These are phyloP conservation scores for Eremophila alpestris DNA, from an alignment of 2,797 vertebrate genomes.

Conservation along the genomic window DNA sequence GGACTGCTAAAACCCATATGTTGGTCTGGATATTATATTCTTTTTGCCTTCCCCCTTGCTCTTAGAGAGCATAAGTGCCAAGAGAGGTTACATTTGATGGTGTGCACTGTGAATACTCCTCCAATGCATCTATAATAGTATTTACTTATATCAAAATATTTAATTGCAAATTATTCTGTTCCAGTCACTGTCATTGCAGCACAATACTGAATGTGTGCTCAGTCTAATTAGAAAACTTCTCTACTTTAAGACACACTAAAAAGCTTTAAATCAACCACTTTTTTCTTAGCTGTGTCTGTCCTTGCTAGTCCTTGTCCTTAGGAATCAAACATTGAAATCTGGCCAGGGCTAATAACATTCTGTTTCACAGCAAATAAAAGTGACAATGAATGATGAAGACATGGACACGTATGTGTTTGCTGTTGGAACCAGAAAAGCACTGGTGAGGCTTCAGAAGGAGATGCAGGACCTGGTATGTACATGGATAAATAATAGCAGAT, in stretches of 20 bases:
- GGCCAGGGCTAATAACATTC: background rate
- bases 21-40: background rate
- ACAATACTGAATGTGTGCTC: background rate
- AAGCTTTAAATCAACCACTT: background rate
- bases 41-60: background rate
- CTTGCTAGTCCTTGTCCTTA: background rate
- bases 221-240: background rate
- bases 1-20: background rate
- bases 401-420: conserved; percentile 99
- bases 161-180: background rate
- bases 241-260: background rate
- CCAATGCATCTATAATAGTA: background rate
- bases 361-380: conserved; percentile 92
- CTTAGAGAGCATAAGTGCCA: background rate
- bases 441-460: conserved; percentile 94
- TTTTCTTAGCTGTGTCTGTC: background rate
- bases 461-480: conserved; percentile 96
- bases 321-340: background rate
- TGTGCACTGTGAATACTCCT: background rate
- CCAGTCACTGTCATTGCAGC: background rate
- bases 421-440: conserved; percentile 92
- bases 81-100: background rate
- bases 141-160: background rate
- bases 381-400: conserved; percentile 97
- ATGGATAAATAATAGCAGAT: background rate